Percentiles rank a stretch among this genome's conserved stretches.
phyloP scores from a whole-genome alignment of 2,113 vertebrate species.

The Colaptes auratus region DNA sequence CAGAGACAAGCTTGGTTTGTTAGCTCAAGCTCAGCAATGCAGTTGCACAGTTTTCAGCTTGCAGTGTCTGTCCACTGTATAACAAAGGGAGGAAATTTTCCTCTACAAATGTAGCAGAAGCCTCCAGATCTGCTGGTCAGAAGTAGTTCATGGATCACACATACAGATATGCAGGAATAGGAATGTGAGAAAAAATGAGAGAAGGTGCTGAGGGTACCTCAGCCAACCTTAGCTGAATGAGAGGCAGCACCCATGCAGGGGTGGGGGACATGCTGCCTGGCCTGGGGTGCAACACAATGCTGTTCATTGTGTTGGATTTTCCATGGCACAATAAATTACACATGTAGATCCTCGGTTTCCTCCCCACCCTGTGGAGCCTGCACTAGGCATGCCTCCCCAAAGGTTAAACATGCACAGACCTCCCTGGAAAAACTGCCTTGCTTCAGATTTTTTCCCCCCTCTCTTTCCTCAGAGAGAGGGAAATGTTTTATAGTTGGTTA shows the following conservation, averaged over 20 bases:
- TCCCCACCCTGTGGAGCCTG: fast-evolving
- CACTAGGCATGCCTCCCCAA: fast-evolving
- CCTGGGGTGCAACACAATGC: fast-evolving
- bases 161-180: not conserved
- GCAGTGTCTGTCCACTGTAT: not conserved
- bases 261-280: not conserved
- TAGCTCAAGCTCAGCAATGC: not conserved
- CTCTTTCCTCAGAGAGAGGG: not conserved
- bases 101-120: not conserved
- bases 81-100: not conserved
- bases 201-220: not conserved
- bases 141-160: not conserved
- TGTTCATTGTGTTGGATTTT: not conserved
- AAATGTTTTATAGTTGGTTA: not conserved
- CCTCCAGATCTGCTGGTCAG: not conserved
- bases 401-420: not conserved
- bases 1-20: not conserved
- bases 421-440: not conserved
- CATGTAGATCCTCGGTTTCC: not conserved
- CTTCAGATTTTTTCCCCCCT: not conserved
- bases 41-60: not conserved
- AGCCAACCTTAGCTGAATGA: not conserved
- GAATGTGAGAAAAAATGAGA: fast-evolving
- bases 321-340: not conserved
- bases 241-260: fast-evolving